A percentile compares a stretch with the other conserved stretches of the same genome.
Conservation (phyloP, 1,140 invertebrate genomes). For the Brachystomella parvula region DNA sequence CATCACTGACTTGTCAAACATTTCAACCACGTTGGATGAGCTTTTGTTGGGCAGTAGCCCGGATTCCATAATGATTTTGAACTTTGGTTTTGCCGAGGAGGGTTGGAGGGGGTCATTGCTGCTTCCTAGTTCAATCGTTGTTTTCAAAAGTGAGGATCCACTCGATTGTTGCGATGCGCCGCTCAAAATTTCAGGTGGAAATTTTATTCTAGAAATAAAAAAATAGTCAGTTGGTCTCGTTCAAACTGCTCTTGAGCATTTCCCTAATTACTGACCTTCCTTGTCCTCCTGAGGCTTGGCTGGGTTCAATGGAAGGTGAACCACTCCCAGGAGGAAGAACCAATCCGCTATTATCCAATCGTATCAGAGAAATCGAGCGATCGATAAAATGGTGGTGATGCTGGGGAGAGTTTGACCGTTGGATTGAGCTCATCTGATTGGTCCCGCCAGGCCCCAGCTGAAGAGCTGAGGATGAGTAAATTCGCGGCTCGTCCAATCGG, state of each 20-base stretch:
- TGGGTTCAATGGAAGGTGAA: not conserved
- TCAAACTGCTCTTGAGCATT: not conserved
- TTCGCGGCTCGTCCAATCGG: constrained; percentile 34
- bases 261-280: not conserved
- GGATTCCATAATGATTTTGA: constrained; percentile 21
- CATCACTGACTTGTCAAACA: constrained; percentile 37
- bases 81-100: constrained; percentile 21
- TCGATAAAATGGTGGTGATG: constrained; percentile 32
- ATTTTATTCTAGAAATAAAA: constrained; percentile 31
- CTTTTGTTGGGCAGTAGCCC: not conserved
- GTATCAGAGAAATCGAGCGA: constrained; percentile 34
- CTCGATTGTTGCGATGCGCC: constrained; percentile 1
- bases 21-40: constrained; percentile 27
- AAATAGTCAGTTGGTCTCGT: not conserved
- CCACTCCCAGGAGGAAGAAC: not conserved
- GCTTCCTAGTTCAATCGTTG: constrained; percentile 33
- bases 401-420: constrained; percentile 34
- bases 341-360: constrained; percentile 31
- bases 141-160: constrained; percentile 24
- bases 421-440: constrained; percentile 13
- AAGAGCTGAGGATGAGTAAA: constrained; percentile 36
- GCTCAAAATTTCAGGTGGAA: constrained; percentile 21
- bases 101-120: constrained; percentile 28
- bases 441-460: constrained; percentile 25
- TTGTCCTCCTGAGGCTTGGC: not conserved